Percentiles rank a stretch among this genome's conserved stretches.
Conservation (phyloP, 1,140 invertebrate genomes). For the Drosophila nikananu region DNA sequence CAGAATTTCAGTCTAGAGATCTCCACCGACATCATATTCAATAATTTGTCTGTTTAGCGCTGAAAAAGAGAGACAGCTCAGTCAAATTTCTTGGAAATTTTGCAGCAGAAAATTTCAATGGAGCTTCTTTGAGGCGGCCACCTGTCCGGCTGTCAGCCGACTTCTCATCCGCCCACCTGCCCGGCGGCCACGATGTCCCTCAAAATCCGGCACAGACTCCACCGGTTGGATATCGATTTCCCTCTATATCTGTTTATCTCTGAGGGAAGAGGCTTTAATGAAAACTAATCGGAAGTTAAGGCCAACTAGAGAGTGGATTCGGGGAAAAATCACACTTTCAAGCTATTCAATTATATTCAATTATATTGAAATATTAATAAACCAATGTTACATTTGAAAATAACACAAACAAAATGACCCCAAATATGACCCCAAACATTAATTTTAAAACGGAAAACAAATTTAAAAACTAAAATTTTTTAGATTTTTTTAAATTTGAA, state of each 20-base stretch:
- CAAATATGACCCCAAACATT: too few relatives aligned
- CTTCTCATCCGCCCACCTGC: slow-evolving; percentile 6
- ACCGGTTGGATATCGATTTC: slow-evolving; percentile 17
- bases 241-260: background rate
- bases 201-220: background rate
- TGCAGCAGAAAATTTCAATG: background rate
- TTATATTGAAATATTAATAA: too few relatives aligned
- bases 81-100: background rate
- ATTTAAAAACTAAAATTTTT: too few relatives aligned
- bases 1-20: background rate
- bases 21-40: background rate
- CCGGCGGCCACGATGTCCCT: background rate
- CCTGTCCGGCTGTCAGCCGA: slow-evolving; percentile 7
- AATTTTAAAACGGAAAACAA: too few relatives aligned
- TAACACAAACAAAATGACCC: too few relatives aligned
- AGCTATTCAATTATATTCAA: too few relatives aligned
- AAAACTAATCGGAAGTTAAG: background rate
- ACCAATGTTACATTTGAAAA: too few relatives aligned
- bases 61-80: background rate
- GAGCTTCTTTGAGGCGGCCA: background rate
- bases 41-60: background rate
- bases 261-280: background rate
- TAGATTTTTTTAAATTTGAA: too few relatives aligned
- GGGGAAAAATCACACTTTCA: background rate
- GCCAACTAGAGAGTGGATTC: background rate